Conservation (phyloP, 2,113 vertebrate genomes). For the Heterotilapia buettikoferi region DNA sequence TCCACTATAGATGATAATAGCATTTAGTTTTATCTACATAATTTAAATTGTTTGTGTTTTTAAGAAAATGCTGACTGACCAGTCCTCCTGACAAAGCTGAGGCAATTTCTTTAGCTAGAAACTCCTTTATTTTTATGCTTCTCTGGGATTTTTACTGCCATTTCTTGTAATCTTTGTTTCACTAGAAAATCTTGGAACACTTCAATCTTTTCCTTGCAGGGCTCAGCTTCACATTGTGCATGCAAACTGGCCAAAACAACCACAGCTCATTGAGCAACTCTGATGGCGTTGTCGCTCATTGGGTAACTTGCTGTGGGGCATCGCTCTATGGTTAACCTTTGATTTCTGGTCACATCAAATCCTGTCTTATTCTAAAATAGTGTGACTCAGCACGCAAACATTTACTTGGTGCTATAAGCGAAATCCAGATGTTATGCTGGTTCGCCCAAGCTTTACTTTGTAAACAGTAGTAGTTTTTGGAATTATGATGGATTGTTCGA, state of each 20-base stretch:
- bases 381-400: neutral
- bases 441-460: neutral
- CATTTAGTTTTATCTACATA: neutral
- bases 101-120: neutral
- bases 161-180: constrained; percentile 1
- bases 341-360: neutral
- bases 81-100: neutral
- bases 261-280: constrained; percentile 33
- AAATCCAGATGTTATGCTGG: neutral
- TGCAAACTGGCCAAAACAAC: constrained; percentile 6
- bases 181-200: neutral
- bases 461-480: neutral
- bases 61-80: neutral
- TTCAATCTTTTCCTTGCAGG: neutral
- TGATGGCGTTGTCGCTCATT: neutral
- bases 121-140: neutral
- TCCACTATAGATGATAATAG: neutral
- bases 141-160: neutral
- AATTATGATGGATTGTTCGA: neutral
- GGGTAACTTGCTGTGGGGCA: neutral
- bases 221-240: neutral
- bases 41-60: neutral
- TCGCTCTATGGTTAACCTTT: neutral
- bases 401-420: neutral
- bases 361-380: neutral